A percentile compares a stretch with the other conserved stretches of the same genome.
Conservation (phyloP, 1,140 invertebrate species). For the Ephestia elutella region DNA sequence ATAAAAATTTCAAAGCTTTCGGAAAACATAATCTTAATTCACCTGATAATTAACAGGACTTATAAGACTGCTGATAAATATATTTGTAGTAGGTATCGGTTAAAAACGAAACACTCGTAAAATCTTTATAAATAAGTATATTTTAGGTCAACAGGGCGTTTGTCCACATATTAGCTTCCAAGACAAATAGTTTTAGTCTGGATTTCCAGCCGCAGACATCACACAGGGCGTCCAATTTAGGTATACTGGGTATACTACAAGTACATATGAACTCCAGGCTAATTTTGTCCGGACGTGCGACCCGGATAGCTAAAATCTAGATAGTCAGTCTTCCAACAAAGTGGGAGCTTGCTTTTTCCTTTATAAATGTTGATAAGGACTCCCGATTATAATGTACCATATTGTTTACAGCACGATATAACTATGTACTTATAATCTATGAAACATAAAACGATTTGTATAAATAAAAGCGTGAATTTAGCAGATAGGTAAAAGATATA, state of each 20-base stretch:
- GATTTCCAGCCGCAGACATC: slow-evolving; percentile 3
- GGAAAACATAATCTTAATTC: too few relatives aligned
- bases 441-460: too few relatives aligned
- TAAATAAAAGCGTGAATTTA: too few relatives aligned
- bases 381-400: background rate
- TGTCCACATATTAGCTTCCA: slow-evolving; percentile 2
- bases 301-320: slow-evolving; percentile 22
- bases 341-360: slow-evolving; percentile 1
- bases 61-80: too few relatives aligned
- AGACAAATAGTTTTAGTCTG: background rate
- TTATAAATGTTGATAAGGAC: background rate
- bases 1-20: too few relatives aligned
- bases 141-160: slow-evolving; percentile 5
- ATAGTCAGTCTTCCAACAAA: slow-evolving; percentile 12
- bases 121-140: background rate
- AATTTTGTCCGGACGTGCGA: slow-evolving; percentile 29
- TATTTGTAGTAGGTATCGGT: too few relatives aligned
- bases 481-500: too few relatives aligned
- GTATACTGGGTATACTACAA: too few relatives aligned
- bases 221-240: background rate
- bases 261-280: slow-evolving; percentile 10
- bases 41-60: too few relatives aligned
- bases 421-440: too few relatives aligned
- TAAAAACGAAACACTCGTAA: too few relatives aligned
- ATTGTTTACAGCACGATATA: too few relatives aligned